Base-by-base conservation (phyloP, 2,797 vertebrate species). In the Staurois parvus region DNA sequence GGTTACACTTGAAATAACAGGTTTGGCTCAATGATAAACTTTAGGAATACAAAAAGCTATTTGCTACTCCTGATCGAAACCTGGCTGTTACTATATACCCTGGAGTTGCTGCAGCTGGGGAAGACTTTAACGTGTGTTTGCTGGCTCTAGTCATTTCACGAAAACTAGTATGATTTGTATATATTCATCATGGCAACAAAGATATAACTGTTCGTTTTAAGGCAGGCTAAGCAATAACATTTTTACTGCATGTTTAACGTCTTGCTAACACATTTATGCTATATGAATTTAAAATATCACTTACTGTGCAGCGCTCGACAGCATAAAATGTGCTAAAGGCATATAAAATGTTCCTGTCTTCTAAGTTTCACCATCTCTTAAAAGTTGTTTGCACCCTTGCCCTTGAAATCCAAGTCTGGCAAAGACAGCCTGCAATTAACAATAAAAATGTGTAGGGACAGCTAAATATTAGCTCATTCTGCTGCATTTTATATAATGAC, bases 341-440 rank as follows among this genome's bases (percentile, higher is more conserved):
- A 72, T 72, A 59, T 76, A 75, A 83, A 83, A 83, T 76, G 59
- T 83, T 83, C 72, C 69, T 83, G 72, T 83, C 81, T 76, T 29
- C 72, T 52, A 83, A 70, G 64, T 69, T 68, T 76, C 82, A 29
- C 64, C 48, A 62, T 72, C 48, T 84, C 68, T 70, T 45, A 59
- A 81, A 81, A 76, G 72, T 59, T 64, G 52, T 56, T 81, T 81
- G 28, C 78, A 83, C 75, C 75, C 75, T 72, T 83, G 75, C 56
- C 85, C 80, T 76, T 73, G 32, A 77, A 87, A 78, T 74, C n/a
- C 32, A 78, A 82, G 79, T 86, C 59, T 78, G 59, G 70, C 70
- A 85, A 79, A 83, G 85, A 86, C 85, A 86, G 75, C 30, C 74
- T 79, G 75, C 74, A 83, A 79, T 87, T 87, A 87, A 77, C 80